Base-by-base conservation (phyloP, 1,140 invertebrate genomes). In the Philaenus spumarius region DNA sequence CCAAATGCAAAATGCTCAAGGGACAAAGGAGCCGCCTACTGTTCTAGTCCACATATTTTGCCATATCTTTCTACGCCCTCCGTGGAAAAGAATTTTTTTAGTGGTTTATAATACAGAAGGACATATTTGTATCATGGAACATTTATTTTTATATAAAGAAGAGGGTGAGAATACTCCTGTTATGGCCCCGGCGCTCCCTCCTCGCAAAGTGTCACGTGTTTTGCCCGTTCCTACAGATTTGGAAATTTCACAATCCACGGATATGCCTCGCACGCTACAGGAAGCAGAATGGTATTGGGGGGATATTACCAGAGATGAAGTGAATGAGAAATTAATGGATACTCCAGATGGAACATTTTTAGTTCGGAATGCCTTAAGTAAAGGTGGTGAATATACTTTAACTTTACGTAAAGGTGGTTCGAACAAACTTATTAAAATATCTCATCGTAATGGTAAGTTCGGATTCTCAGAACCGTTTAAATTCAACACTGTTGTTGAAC, bases 381-480 rank as follows among this genome's bases (percentile, higher is more conserved):
- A 93, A 73, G 85, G 87, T 67, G 92, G 86, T 20, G 87, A 90
- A 67, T 79, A 76, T 35, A 98, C 95, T 2, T 74, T 98, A 53
- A 98, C 95, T 2, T 77, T 98, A 14, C 81, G 92, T 47, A 95
- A 97, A 79, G 93, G 93, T 60, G 94, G 95, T 48, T 86, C 85
- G 54, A 97, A 97, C 68, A 98, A 97, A 75, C 78, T 99, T 42
- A 96, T 99, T 45, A 97, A 97, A 77, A 98, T 99, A 64, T 90
- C 86, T 66, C 85, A 93, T 67, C 80, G 85, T 66, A 89, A 93
- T 74, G 90, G 90, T 19, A 90, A 87, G 69, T 93, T 93, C 76
- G 96, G 95, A 48, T 98, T 99, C 71, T 82, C 84, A 1, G 92
- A 95, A 68, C 94, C 95, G 1, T 89, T 85, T 69, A 84, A 83